Percentiles rank a stretch among this genome's conserved stretches.
These are phyloP conservation scores for Carcharodon carcharias DNA, from an alignment of 2,797 vertebrate species.

Conservation along the genomic window DNA sequence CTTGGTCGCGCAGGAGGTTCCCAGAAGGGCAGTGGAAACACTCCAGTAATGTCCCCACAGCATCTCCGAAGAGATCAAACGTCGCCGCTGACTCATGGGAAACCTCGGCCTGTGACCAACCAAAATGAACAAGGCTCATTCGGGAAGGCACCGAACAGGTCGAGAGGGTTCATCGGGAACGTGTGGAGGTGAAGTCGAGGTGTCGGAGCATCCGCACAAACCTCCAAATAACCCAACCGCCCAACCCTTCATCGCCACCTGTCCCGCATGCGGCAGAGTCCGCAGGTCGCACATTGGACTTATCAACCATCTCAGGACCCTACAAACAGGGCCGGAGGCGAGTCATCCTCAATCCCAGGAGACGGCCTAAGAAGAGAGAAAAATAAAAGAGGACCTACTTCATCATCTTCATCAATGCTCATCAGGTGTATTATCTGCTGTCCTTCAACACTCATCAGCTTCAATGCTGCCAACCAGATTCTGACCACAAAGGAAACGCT, in stretches of 20 bases:
- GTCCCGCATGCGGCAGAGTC: no score
- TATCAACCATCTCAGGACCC: no score
- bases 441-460: neutral
- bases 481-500: constrained; percentile 26
- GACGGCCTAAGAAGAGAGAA: neutral
- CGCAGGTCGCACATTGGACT: neutral
- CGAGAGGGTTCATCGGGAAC: neutral
- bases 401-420: neutral
- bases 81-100: no score
- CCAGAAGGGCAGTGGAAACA: no score
- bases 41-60: no score
- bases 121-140: no score
- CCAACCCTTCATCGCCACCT: neutral
- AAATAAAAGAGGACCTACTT: neutral
- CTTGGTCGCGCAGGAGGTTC: no score
- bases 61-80: no score
- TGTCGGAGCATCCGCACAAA: neutral
- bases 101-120: no score
- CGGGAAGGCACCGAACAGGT: no score
- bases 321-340: neutral
- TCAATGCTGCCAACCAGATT: neutral
- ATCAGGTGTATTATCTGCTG: neutral
- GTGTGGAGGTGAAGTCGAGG: neutral
- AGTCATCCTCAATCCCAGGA: neutral
- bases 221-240: neutral